Conservation (phyloP, 2,113 vertebrate species). For the Caretta caretta region DNA sequence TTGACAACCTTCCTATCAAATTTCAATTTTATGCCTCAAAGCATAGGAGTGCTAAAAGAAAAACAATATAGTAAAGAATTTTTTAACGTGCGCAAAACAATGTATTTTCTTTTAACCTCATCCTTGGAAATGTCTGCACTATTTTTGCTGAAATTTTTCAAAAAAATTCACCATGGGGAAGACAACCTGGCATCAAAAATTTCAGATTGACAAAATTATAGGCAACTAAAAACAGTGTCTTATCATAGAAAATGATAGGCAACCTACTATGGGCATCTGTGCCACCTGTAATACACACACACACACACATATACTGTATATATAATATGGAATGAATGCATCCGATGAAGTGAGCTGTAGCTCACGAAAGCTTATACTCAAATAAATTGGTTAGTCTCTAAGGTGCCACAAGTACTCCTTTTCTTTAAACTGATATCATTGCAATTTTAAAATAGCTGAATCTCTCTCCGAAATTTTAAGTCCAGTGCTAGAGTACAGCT, state of each 20-base stretch:
- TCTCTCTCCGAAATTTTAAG: not conserved
- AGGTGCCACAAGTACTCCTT: too few species aligned
- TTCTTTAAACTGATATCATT: not conserved
- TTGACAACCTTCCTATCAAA: not conserved
- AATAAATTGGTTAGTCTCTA: too few species aligned
- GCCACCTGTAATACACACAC: not conserved
- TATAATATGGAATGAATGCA: not conserved
- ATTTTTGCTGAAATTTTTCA: not conserved
- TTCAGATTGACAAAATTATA: not conserved
- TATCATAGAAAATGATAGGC: not conserved
- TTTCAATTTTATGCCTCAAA: conserved; percentile 14
- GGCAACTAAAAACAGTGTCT: not conserved
- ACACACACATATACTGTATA: too few species aligned
- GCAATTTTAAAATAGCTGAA: not conserved
- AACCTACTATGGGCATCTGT: not conserved
- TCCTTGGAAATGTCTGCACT: not conserved
- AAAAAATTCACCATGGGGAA: not conserved
- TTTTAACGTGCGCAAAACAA: not conserved
- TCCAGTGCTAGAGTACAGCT: not conserved
- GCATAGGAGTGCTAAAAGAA: not conserved
- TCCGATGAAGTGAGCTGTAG: too few species aligned
- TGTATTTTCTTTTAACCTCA: not conserved
- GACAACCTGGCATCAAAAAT: not conserved
- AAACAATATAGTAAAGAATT: not conserved
- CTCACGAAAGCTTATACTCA: too few species aligned